Percentiles rank a stretch among this genome's conserved stretches.
Evolutionary conservation across 2,797 vertebrate species (phyloP).

Genomic region (Pangasius djambal): DNA sequence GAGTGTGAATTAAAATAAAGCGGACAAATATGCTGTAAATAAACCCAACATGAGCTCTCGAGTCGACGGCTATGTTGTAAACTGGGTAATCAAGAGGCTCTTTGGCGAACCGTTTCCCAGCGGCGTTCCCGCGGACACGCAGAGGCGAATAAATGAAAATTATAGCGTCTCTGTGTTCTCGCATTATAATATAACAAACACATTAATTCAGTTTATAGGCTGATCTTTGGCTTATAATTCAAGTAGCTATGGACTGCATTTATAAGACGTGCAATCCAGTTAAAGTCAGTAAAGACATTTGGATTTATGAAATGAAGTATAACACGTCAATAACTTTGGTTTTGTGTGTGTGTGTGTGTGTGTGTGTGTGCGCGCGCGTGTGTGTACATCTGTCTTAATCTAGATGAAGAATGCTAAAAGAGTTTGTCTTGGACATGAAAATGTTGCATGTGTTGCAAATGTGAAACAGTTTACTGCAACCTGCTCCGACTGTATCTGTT

Average conservation of each 20-base stretch:
- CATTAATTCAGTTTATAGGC: conserved; percentile 47
- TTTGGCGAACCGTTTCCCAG: conserved; percentile 28
- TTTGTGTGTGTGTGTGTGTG: neutral
- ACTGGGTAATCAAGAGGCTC: conserved; percentile 44
- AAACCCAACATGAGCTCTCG: conserved; percentile 56
- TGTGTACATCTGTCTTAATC: conserved; percentile 30
- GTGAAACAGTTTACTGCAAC: neutral
- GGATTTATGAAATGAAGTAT: conserved; percentile 25
- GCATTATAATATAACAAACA: conserved; percentile 31
- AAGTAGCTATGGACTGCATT: conserved; percentile 25
- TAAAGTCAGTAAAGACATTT: conserved; percentile 34
- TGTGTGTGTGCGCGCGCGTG: neutral
- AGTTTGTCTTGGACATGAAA: neutral
- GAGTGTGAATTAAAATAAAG: conserved; percentile 64
- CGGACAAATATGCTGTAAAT: conserved; percentile 61
- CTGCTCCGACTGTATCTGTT: neutral
- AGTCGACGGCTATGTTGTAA: conserved; percentile 57
- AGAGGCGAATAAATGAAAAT: conserved; percentile 41
- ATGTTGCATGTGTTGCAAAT: neutral
- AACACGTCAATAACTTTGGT: neutral
- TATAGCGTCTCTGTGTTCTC: conserved; percentile 26
- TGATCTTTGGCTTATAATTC: conserved; percentile 40
- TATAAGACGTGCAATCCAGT: conserved; percentile 17
- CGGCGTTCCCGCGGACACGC: conserved; percentile 23
- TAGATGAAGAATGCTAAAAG: neutral